Evolutionary conservation across 2,888 invertebrate species (phyloP), one percentile per base, ranked within the genome.

Genomic region (Blera fallax): DNA sequence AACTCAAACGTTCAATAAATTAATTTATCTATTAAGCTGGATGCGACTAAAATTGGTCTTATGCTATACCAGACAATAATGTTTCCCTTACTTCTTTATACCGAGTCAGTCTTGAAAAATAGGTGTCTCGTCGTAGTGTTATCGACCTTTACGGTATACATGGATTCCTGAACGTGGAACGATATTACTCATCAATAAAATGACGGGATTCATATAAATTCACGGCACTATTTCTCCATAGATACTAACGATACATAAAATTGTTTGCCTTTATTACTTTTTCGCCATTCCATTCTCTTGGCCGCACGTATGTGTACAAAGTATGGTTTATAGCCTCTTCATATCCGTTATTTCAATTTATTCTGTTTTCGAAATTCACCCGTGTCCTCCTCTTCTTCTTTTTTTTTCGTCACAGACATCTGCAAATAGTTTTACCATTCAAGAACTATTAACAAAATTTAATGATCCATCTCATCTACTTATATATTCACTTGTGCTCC

Each of bases 391-490:
- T 3, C 1, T n/a, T 0, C 10, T 18, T 3, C 18, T 2, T 48
- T 3, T 1, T n/a, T 0, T 5, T 18, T 3, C 18, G 10, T 48
- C 21, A 18, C 1, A 18, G 43, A 16, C 18, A 45, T 29, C 8
- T 52, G 27, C n/a, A 11, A 52, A 27, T 29, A 52, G n/a, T 27
- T 29, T 52, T 14, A 27, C n/a, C n/a, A 52, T 29, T 3, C 29
- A 29, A 29, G 16, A 29, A 54, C 54, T 29, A 29, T 54, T 54
- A 29, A 14, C 14, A 54, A 29, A 58, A 65, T 77, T 82, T 78
- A 60, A 78, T 78, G 67, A 60, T 48, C n/a, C 64, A 11, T 43
- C 52, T 45, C 16, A 37, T 48, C 48, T 27, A n/a, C n/a, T n/a
- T n/a, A n/a, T n/a, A 64, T 54, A 56, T 56, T 50, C 48, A 48